phyloP scores from a whole-genome alignment of 2,888 invertebrate species.

The Stratiomys singularior region DNA sequence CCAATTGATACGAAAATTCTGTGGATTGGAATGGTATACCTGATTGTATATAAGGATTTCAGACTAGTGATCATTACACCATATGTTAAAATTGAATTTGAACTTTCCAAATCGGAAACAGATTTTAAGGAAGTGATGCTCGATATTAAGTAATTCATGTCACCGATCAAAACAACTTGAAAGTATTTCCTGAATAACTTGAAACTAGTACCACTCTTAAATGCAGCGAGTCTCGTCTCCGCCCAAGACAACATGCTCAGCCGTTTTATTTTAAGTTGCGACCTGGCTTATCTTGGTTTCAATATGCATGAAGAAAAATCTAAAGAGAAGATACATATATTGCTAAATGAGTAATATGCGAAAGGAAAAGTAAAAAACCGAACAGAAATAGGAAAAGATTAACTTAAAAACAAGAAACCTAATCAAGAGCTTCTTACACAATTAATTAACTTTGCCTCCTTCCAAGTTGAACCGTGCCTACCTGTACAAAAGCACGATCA shows the following conservation, averaged over 20 bases:
- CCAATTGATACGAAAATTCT: no score
- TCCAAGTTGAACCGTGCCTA: neutral
- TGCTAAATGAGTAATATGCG: constrained; percentile 11
- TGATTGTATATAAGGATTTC: no score
- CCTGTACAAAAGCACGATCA: neutral
- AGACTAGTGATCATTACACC: no score
- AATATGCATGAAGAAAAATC: neutral
- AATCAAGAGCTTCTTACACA: constrained; percentile 45
- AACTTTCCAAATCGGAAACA: no score
- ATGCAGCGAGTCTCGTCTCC: neutral
- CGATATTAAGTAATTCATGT: no score
- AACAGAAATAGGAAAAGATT: constrained; percentile 7
- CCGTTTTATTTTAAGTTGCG: constrained; percentile 15
- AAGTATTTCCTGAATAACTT: constrained; percentile 44
- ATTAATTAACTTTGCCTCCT: constrained; percentile 41
- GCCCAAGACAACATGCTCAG: neutral
- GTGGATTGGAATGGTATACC: no score
- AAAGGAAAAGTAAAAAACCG: neutral
- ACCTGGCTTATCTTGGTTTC: constrained; percentile 12
- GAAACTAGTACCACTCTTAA: neutral
- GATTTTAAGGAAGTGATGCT: no score
- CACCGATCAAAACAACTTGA: no score
- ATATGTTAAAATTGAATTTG: no score
- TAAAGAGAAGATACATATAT: neutral
- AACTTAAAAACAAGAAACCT: constrained; percentile 22